Evolutionary conservation across 2,888 invertebrate species (phyloP).

Genomic region (Hypomecis punctinalis): DNA sequence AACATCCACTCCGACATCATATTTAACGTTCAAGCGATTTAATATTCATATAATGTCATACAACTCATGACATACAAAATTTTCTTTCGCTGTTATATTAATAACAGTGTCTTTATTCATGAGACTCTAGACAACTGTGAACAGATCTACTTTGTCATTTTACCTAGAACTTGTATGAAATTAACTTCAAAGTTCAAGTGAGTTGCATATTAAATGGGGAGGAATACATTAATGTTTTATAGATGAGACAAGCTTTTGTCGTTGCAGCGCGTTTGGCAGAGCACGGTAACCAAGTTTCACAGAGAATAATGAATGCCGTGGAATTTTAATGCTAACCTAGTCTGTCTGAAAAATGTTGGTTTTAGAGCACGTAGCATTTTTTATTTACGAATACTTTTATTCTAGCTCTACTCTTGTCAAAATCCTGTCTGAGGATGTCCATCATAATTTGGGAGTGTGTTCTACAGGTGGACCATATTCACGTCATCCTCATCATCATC

Average conservation of each 20-base stretch:
- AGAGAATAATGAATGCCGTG: neutral
- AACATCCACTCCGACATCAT: too few species aligned
- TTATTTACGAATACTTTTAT: too few species aligned
- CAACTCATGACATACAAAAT: too few species aligned
- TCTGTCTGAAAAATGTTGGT: too few species aligned
- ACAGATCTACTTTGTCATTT: conserved; percentile 1
- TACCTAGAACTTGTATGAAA: conserved; percentile 1
- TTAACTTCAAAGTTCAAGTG: conserved; percentile 13
- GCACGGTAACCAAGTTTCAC: conserved; percentile 11
- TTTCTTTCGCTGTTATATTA: conserved; percentile 3
- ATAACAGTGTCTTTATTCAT: conserved; percentile 8
- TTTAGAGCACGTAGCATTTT: too few species aligned
- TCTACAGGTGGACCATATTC: too few species aligned
- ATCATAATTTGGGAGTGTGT: too few species aligned
- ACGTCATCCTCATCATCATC: too few species aligned
- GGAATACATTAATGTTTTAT: conserved; percentile 6
- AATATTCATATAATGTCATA: too few species aligned
- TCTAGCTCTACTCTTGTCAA: too few species aligned
- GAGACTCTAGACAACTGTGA: neutral
- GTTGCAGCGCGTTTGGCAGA: neutral
- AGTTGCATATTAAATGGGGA: conserved; percentile 18
- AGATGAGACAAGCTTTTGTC: neutral
- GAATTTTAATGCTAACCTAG: neutral
- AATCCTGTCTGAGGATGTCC: too few species aligned
- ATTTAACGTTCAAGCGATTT: too few species aligned